phyloP scores from a whole-genome alignment of 2,113 vertebrate genomes.

The Lagopus leucura region DNA sequence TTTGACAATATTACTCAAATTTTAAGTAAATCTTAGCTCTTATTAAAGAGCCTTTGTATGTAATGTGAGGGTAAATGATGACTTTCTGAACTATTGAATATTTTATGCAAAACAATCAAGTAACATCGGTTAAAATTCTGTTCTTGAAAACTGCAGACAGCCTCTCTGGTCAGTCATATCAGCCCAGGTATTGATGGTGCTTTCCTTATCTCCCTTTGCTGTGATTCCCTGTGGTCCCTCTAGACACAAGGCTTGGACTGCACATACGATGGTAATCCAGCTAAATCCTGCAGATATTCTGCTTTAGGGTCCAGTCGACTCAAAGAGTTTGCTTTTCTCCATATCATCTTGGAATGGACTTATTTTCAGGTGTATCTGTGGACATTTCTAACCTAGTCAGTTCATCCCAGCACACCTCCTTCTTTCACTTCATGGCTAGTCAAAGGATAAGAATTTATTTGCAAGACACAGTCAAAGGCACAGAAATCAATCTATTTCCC shows the following conservation, averaged over 20 bases:
- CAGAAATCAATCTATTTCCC: background rate
- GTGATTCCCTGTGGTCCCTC: slow-evolving; percentile 80
- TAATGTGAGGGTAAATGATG: slow-evolving; percentile 25
- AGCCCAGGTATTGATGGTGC: slow-evolving; percentile 56
- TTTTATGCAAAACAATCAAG: slow-evolving; percentile 60
- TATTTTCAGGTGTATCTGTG: background rate
- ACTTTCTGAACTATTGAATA: slow-evolving; percentile 63
- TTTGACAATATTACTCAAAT: background rate
- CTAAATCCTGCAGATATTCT: slow-evolving; percentile 57
- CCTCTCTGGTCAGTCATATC: slow-evolving; percentile 74
- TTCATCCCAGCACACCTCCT: background rate
- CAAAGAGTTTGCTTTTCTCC: slow-evolving; percentile 26
- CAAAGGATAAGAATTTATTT: background rate
- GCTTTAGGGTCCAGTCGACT: slow-evolving; percentile 49
- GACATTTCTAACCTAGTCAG: background rate
- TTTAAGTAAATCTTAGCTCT: slow-evolving; percentile 73
- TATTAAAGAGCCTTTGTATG: slow-evolving; percentile 53
- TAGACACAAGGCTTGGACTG: slow-evolving; percentile 73
- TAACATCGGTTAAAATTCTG: slow-evolving; percentile 67
- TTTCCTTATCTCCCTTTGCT: slow-evolving; percentile 43
- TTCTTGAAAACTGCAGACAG: slow-evolving; percentile 54
- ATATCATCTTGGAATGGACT: background rate
- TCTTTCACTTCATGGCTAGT: background rate
- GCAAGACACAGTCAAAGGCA: background rate
- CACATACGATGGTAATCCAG: slow-evolving; percentile 4